These are phyloP conservation scores for Actinernus sp. DNA, from an alignment of 92 coral and sea anemone species.

Conservation along the genomic window DNA sequence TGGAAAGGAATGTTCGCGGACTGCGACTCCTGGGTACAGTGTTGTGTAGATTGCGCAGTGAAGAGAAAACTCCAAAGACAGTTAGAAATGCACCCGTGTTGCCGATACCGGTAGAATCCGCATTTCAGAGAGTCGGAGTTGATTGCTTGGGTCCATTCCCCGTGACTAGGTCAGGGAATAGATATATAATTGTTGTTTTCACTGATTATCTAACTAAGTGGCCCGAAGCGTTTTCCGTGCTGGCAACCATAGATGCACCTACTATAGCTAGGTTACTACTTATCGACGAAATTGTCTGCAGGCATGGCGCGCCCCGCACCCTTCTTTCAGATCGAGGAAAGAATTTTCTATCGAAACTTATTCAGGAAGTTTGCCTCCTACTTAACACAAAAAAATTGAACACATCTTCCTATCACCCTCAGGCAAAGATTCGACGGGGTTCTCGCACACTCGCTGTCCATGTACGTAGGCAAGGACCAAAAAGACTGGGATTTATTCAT, in stretches of 20 bases:
- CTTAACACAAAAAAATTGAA: slow-evolving; percentile 60
- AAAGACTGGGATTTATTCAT: slow-evolving; percentile 39
- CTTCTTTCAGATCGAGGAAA: slow-evolving; percentile 57
- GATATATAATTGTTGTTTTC: slow-evolving; percentile 53
- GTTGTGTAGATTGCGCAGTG: slow-evolving; percentile 51
- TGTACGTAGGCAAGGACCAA: slow-evolving; percentile 25
- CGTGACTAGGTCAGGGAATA: slow-evolving; percentile 49
- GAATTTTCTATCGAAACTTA: slow-evolving; percentile 39
- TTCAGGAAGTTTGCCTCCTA: slow-evolving; percentile 49
- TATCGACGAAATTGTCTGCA: slow-evolving; percentile 28
- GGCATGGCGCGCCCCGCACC: slow-evolving; percentile 58
- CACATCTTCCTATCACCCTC: slow-evolving; percentile 71
- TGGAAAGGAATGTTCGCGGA: slow-evolving; percentile 42
- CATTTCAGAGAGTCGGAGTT: slow-evolving; percentile 42
- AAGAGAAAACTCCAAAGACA: slow-evolving; percentile 28
- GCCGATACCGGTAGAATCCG: slow-evolving; percentile 5
- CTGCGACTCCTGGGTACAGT: slow-evolving; percentile 31
- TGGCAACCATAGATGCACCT: slow-evolving; percentile 30
- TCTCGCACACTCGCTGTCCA: slow-evolving; percentile 63
- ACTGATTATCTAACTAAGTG: slow-evolving; percentile 36
- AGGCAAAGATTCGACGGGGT: slow-evolving; percentile 61
- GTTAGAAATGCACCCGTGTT: slow-evolving; percentile 9
- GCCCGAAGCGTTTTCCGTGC: slow-evolving; percentile 49
- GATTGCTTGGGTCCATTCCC: slow-evolving; percentile 73
- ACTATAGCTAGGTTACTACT: slow-evolving; percentile 23